Percentiles rank a stretch among this genome's conserved stretches.
Conservation (phyloP, 2,888 invertebrate species). For the Caenorhabditis wallacei region DNA sequence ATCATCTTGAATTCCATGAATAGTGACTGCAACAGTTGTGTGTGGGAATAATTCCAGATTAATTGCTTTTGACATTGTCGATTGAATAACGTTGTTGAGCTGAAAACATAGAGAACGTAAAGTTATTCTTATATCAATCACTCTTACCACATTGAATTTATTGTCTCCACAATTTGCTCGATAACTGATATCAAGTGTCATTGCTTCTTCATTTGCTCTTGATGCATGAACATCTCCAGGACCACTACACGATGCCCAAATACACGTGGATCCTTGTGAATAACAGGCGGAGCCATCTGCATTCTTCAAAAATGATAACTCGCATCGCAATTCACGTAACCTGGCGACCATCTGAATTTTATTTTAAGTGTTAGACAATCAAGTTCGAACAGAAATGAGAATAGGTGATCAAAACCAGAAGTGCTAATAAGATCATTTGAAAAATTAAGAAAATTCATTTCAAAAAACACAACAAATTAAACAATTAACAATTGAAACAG, state of each 20-base stretch:
- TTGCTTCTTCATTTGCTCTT: slow-evolving; percentile 63
- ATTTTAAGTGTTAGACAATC: no score
- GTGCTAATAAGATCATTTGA: neutral
- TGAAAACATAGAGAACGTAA: slow-evolving; percentile 15
- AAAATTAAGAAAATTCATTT: slow-evolving; percentile 28
- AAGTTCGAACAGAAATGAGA: no score
- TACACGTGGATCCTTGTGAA: slow-evolving; percentile 69
- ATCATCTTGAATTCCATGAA: slow-evolving; percentile 71
- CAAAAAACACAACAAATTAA: slow-evolving; percentile 39
- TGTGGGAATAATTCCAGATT: slow-evolving; percentile 71
- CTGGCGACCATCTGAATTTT: slow-evolving; percentile 54
- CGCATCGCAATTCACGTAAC: slow-evolving; percentile 48
- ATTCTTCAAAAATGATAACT: slow-evolving; percentile 64
- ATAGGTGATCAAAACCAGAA: no score
- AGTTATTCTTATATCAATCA: neutral
- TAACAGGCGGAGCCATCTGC: slow-evolving; percentile 68
- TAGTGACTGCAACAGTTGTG: slow-evolving; percentile 68
- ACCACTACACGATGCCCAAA: slow-evolving; percentile 72
- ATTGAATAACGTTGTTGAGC: slow-evolving; percentile 68
- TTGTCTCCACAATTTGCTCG: slow-evolving; percentile 65
- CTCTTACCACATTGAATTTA: slow-evolving; percentile 56
- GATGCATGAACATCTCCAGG: slow-evolving; percentile 72
- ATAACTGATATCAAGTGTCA: slow-evolving; percentile 70
- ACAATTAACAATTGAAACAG: slow-evolving; percentile 14
- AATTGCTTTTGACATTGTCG: slow-evolving; percentile 64